Base-by-base conservation (phyloP, 2,113 vertebrate species). In the Petroica traversi region DNA sequence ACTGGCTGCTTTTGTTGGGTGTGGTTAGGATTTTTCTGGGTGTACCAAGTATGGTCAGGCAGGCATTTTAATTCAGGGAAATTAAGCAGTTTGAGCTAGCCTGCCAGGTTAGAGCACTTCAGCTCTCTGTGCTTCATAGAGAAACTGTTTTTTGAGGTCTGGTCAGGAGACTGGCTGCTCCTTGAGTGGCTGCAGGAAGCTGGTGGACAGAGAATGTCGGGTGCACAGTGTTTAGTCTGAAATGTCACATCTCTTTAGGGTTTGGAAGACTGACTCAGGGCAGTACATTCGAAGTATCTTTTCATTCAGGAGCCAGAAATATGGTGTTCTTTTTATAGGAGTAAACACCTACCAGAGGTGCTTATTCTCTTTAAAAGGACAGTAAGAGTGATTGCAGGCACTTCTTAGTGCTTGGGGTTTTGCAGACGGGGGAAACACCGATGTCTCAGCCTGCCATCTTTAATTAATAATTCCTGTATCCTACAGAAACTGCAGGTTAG, bases 301-400 rank as follows among this genome's bases (percentile, higher is more conserved):
- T 52, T 74, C 26, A 51, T 63, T 51, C 24, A 41, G 19, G 15
- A 79, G 22, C 19, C 71, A 34, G 41, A 88, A 89, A 76, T 83
- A 9, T 49, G 8, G 0, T 0, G 0, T 57, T 36, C 8, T 75
- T 79, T 67, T 61, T 41, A 9, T 10, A 34, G 18, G 23, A 63
- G 33, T 34, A 29, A 71, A 59, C 16, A 22, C 15, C 6, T 45
- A 43, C 0, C 6, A 43, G 54, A 93, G 25, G 16, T 76, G 10
- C 28, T 75, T 64, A 8, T 11, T 62, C 7, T 41, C 62, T 68
- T 72, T 34, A n/a, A 33, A 82, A 79, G 23, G 48, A 19, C 7
- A 31, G n/a, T 33, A 34, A 38, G 8, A 29, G 45, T 12, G 48
- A 52, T 41, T 82, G 41, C 20, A 69, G 71, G 8, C 15, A 12